Percentiles rank a stretch among this genome's conserved stretches.
Evolutionary conservation across 2,113 vertebrate species (phyloP).

Genomic region (Gadus macrocephalus): DNA sequence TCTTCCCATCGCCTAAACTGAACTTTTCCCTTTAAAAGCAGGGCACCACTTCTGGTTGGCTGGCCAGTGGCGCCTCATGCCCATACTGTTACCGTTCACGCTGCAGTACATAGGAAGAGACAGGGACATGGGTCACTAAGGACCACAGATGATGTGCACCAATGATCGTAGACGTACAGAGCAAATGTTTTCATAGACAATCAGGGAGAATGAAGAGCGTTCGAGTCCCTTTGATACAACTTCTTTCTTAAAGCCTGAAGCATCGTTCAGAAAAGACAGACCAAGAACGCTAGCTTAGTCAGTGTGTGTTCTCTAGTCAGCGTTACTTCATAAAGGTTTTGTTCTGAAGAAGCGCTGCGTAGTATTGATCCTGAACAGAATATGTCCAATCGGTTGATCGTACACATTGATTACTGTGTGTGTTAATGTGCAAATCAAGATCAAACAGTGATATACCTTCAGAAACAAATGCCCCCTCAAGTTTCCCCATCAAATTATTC

Average conservation of each 20-base stretch:
- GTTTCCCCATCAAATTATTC: conserved; percentile 48
- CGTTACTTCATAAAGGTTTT: conserved; percentile 24
- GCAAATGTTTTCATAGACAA: conserved; percentile 79
- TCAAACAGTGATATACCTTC: conserved; percentile 41
- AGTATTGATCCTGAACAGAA: conserved; percentile 24
- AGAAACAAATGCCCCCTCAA: conserved; percentile 57
- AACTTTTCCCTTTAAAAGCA: conserved; percentile 5
- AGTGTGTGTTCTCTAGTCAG: conserved; percentile 43
- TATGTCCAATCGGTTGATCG: conserved; percentile 8
- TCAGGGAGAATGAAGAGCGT: conserved; percentile 56
- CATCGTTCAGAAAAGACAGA: conserved; percentile 16
- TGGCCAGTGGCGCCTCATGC: conserved; percentile 62
- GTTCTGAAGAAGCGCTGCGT: conserved; percentile 32
- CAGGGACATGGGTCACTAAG: conserved; percentile 19
- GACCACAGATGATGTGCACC: conserved; percentile 7
- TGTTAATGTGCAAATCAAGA: conserved; percentile 69
- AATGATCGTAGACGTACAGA: conserved; percentile 58
- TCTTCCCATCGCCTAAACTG: background rate
- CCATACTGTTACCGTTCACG: conserved; percentile 12
- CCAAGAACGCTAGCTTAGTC: conserved; percentile 20
- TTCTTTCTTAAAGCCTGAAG: conserved; percentile 32
- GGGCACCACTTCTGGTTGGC: conserved; percentile 66
- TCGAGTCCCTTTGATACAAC: conserved; percentile 57
- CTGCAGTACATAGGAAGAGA: conserved; percentile 10
- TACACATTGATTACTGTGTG: conserved; percentile 5